Evolutionary conservation across 2,888 invertebrate species (phyloP).

Genomic region (Cabera pusaria): DNA sequence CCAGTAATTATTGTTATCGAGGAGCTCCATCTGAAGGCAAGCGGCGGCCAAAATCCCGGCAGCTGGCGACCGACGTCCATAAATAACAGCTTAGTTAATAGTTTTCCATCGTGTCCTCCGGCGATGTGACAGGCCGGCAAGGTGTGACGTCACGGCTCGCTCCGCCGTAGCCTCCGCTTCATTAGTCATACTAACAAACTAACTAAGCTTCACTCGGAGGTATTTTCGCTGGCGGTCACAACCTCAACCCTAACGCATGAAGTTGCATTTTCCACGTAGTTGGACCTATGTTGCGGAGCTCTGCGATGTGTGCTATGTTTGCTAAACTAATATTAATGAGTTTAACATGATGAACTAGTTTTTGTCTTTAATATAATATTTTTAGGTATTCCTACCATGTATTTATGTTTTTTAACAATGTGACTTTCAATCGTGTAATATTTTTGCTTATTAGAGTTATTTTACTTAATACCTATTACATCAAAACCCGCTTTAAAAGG

Average conservation of each 20-base stretch:
- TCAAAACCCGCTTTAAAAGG: no score
- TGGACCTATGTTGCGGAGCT: no score
- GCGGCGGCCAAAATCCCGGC: constrained; percentile 21
- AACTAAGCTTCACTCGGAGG: constrained; percentile 9
- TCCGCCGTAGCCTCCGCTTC: constrained; percentile 21
- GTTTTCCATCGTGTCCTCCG: constrained; percentile 28
- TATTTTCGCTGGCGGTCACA: constrained; percentile 6
- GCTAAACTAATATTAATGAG: no score
- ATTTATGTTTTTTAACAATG: no score
- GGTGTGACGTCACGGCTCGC: constrained; percentile 26
- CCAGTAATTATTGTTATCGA: constrained; percentile 14
- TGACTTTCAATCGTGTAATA: no score
- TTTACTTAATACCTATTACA: no score
- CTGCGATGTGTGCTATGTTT: no score
- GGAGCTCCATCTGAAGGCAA: constrained; percentile 13
- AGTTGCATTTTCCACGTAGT: background rate
- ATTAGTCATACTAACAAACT: constrained; percentile 27
- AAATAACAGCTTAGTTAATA: constrained; percentile 33
- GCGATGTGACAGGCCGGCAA: constrained; percentile 18
- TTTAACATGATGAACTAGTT: no score
- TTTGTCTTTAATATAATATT: no score
- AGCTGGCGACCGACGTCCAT: constrained; percentile 25
- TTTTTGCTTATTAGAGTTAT: no score
- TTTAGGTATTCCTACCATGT: no score
- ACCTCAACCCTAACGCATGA: constrained; percentile 1